phyloP scores from a whole-genome alignment of 2,888 invertebrate species.

The Hypolimnas misippus region DNA sequence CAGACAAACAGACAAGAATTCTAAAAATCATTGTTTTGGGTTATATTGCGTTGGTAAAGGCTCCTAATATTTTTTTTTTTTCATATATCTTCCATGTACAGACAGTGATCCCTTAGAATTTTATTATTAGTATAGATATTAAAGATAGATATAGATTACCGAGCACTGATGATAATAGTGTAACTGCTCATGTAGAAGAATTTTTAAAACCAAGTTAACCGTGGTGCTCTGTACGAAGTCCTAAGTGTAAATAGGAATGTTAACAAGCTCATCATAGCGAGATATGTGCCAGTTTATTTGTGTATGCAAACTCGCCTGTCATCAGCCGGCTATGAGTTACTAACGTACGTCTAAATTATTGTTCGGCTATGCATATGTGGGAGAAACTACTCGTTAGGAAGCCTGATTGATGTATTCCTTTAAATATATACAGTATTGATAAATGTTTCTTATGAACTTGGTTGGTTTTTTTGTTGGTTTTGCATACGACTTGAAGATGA shows the following conservation, averaged over 20 bases:
- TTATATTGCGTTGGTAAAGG: too few species aligned
- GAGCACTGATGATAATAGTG: too few species aligned
- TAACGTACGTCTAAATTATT: constrained; percentile 73
- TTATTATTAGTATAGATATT: too few species aligned
- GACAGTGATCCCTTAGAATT: too few species aligned
- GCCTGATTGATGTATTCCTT: constrained; percentile 50
- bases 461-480: constrained; percentile 22
- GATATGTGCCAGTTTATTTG: constrained; percentile 56
- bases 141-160: too few species aligned
- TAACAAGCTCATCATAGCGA: constrained; percentile 40
- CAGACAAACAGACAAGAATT: too few species aligned
- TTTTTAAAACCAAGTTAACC: too few species aligned
- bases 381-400: constrained; percentile 68
- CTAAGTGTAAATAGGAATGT: constrained; percentile 38
- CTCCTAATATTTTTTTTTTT: too few species aligned
- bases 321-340: constrained; percentile 68
- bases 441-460: constrained; percentile 25
- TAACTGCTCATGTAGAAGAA: too few species aligned
- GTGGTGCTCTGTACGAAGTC: too few species aligned
- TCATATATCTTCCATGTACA: too few species aligned
- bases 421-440: constrained; percentile 44
- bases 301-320: constrained; percentile 71
- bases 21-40: too few species aligned
- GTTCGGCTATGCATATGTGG: constrained; percentile 77
- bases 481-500: constrained; percentile 16